Conservation (phyloP, 2,797 vertebrate genomes). For the Agapornis canus region DNA sequence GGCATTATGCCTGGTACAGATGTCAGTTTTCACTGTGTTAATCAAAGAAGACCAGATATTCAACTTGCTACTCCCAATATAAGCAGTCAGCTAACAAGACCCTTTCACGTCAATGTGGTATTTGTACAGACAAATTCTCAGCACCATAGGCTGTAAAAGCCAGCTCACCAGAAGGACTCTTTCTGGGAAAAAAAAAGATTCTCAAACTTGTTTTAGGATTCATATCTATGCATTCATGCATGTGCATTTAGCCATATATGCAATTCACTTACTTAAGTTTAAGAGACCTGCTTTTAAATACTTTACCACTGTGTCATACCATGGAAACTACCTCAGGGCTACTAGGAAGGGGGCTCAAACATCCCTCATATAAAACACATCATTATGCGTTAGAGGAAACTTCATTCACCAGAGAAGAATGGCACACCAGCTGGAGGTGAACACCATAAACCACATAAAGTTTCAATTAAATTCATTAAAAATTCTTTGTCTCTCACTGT, state of each 20-base stretch:
- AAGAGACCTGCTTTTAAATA: constrained; percentile 66
- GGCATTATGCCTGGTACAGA: background rate
- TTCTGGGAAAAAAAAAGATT: constrained; percentile 20
- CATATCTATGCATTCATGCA: constrained; percentile 52
- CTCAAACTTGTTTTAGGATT: constrained; percentile 56
- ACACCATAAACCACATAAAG: constrained; percentile 74
- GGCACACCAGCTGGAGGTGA: constrained; percentile 70
- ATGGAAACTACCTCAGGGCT: constrained; percentile 76
- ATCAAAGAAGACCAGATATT: background rate
- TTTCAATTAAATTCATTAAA: constrained; percentile 83
- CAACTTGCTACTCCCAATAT: background rate
- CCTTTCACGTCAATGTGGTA: background rate
- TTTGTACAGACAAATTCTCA: constrained; percentile 1
- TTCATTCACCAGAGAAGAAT: constrained; percentile 73
- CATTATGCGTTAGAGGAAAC: constrained; percentile 72
- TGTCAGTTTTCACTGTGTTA: background rate
- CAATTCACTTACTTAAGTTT: constrained; percentile 61
- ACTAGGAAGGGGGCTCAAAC: constrained; percentile 69
- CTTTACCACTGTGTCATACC: constrained; percentile 69
- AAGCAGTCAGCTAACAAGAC: background rate
- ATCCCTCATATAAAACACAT: constrained; percentile 75
- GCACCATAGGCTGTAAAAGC: background rate
- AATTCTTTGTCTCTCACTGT: constrained; percentile 74
- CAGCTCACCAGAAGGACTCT: background rate
- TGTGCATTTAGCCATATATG: constrained; percentile 56